phyloP scores from a whole-genome alignment of 2,888 invertebrate species.

The Ceraclea dissimilis region DNA sequence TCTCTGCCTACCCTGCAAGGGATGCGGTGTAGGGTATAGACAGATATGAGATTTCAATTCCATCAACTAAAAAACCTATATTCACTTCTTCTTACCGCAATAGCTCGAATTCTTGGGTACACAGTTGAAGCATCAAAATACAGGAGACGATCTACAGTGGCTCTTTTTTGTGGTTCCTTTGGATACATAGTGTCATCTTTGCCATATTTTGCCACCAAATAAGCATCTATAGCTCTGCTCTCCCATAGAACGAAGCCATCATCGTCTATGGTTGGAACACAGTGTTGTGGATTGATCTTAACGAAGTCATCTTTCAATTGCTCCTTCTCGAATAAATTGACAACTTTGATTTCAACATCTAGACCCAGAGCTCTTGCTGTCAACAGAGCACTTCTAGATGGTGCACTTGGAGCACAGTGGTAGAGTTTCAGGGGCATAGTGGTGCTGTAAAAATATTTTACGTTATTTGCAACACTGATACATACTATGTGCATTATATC shows the following conservation, averaged over 20 bases:
- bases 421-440: slow-evolving; percentile 47
- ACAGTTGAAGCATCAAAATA: slow-evolving; percentile 56
- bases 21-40: no score
- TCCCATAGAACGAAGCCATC: slow-evolving; percentile 61
- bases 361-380: slow-evolving; percentile 51
- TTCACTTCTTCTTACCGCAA: slow-evolving; percentile 47
- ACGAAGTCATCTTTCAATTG: slow-evolving; percentile 50
- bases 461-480: no score
- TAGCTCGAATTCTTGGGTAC: slow-evolving; percentile 54
- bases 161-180: slow-evolving; percentile 43
- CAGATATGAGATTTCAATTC: no score
- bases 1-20: no score
- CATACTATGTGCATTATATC: no score
- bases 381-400: slow-evolving; percentile 54
- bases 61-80: no score
- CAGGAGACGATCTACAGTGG: slow-evolving; percentile 53
- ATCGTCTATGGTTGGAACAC: slow-evolving; percentile 60
- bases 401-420: slow-evolving; percentile 54
- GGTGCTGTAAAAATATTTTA: not conserved
- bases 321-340: slow-evolving; percentile 52
- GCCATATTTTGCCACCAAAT: slow-evolving; percentile 54
- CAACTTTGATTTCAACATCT: slow-evolving; percentile 42
- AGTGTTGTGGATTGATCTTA: slow-evolving; percentile 59
- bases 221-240: slow-evolving; percentile 57
- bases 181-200: slow-evolving; percentile 56